Evolutionary conservation across 2,888 invertebrate genomes (phyloP).

Genomic region (Ferrisia virgata): DNA sequence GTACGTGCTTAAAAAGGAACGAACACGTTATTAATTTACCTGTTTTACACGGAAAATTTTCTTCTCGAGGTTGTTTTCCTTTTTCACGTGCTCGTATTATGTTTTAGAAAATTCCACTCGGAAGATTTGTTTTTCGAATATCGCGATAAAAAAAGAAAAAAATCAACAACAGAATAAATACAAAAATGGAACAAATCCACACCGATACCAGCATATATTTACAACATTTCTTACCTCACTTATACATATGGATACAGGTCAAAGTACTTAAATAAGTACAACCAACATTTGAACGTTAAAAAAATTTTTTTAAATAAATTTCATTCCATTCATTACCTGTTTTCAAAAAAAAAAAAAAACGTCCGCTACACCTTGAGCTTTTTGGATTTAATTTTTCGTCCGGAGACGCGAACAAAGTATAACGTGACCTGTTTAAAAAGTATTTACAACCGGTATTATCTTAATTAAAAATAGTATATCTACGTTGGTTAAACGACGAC

Average conservation of each 20-base stretch:
- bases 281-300: background rate
- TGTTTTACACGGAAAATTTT: constrained; percentile 1
- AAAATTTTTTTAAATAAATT: background rate
- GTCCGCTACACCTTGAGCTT: background rate
- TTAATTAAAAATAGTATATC: constrained; percentile 19
- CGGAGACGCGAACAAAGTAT: background rate
- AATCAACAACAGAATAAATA: background rate
- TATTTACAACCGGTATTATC: constrained; percentile 12
- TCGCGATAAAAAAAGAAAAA: background rate
- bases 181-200: background rate
- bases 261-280: background rate
- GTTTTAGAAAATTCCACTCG: background rate
- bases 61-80: background rate
- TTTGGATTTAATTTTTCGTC: background rate
- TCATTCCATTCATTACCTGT: background rate
- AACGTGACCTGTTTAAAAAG: constrained; percentile 9
- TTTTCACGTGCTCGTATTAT: background rate
- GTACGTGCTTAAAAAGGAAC: background rate
- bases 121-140: background rate
- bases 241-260: background rate
- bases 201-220: no score
- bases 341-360: background rate
- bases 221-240: background rate
- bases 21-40: constrained; percentile 16
- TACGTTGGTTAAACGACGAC: background rate